Percentiles rank a stretch among this genome's conserved stretches.
phyloP scores from a whole-genome alignment of 1,140 invertebrate genomes.

The Penaeus japonicus region DNA sequence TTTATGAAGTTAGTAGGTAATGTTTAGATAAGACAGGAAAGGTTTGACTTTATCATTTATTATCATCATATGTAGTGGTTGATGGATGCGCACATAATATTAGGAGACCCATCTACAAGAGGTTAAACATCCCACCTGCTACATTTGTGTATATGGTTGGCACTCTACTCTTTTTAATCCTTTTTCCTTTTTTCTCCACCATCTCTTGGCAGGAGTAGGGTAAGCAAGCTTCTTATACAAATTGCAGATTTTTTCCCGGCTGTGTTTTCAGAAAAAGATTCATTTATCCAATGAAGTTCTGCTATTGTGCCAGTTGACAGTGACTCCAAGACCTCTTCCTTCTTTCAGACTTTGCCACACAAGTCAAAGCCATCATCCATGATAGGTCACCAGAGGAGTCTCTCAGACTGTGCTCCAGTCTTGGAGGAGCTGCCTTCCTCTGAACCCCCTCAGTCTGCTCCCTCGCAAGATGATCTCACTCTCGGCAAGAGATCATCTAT shows the following conservation, averaged over 20 bases:
- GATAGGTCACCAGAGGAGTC: slow-evolving; percentile 50
- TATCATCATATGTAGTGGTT: no score
- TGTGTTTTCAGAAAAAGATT: not conserved
- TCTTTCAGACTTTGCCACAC: slow-evolving; percentile 53
- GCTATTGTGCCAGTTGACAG: not conserved
- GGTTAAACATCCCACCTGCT: no score
- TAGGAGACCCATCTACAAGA: no score
- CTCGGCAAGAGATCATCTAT: slow-evolving; percentile 41
- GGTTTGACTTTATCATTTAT: no score
- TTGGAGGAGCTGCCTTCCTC: slow-evolving; percentile 44
- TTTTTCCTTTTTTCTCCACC: no score
- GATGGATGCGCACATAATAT: no score
- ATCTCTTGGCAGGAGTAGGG: no score
- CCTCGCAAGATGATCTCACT: slow-evolving; percentile 29
- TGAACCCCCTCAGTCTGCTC: slow-evolving; percentile 14
- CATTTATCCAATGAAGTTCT: not conserved
- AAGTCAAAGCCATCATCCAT: slow-evolving; percentile 42
- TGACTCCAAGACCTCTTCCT: not conserved
- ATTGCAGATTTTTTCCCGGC: no score
- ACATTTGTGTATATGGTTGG: no score
- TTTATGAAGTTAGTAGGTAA: not conserved
- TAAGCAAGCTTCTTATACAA: no score
- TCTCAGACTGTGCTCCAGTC: slow-evolving; percentile 58
- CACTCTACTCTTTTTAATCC: no score
- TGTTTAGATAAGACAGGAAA: no score